Percentiles rank a stretch among this genome's conserved stretches.
These are phyloP conservation scores for Bradypodion ventrale DNA, from an alignment of 2,797 vertebrate species.

Conservation along the genomic window DNA sequence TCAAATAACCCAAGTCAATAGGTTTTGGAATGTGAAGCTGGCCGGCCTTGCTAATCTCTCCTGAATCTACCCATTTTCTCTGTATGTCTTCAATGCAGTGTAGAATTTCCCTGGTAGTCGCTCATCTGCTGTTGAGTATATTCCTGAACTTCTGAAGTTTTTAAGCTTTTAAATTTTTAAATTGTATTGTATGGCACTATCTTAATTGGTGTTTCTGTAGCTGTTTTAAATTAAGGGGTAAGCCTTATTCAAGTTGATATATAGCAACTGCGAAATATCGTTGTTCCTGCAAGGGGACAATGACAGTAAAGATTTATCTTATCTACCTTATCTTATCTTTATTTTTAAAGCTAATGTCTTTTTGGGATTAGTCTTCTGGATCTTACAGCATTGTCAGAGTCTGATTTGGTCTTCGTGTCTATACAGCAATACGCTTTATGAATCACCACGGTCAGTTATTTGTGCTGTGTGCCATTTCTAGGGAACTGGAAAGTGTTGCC, in stretches of 20 bases:
- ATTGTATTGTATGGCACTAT: too few species aligned
- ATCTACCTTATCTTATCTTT: too few species aligned
- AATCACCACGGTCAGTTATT: background rate
- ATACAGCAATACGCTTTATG: background rate
- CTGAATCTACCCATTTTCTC: background rate
- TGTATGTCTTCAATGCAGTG: background rate
- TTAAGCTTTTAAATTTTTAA: too few species aligned
- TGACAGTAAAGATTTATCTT: too few species aligned
- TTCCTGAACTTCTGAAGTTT: too few species aligned
- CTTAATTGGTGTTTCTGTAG: too few species aligned
- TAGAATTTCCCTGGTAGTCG: background rate
- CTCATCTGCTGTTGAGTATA: too few species aligned
- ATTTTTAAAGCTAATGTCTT: background rate
- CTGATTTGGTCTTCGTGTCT: background rate
- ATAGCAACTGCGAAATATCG: too few species aligned
- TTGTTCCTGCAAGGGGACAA: too few species aligned
- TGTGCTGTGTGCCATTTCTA: background rate
- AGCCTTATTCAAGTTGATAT: too few species aligned
- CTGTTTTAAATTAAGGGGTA: too few species aligned
- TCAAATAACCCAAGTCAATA: background rate
- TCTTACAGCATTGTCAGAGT: background rate
- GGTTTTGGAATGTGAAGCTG: background rate
- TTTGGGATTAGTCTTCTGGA: background rate
- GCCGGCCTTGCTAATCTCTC: background rate
- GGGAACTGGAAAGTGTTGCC: constrained; percentile 24